phyloP scores from a whole-genome alignment of 2,797 vertebrate species.

The Phalloptychus januarius region DNA sequence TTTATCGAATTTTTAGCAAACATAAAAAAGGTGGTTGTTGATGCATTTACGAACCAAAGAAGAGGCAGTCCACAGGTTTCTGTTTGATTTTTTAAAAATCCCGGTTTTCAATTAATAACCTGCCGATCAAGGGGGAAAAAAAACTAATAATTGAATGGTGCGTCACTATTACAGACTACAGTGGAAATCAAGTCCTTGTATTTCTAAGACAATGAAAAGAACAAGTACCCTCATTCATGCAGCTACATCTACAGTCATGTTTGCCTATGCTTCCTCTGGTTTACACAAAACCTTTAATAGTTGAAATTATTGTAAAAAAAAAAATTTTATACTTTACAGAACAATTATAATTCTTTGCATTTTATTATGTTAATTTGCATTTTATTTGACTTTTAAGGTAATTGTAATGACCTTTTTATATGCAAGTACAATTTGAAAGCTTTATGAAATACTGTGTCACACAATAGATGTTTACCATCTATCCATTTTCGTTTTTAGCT shows the following conservation, averaged over 20 bases:
- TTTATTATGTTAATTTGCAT: background rate
- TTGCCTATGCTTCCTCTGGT: slow-evolving; percentile 4
- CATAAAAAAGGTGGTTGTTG: background rate
- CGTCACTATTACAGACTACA: slow-evolving; percentile 2
- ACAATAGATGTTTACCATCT: background rate
- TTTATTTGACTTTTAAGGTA: background rate
- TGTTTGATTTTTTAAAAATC: background rate
- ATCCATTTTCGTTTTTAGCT: slow-evolving; percentile 14
- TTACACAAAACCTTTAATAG: slow-evolving; percentile 3
- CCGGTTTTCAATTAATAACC: background rate
- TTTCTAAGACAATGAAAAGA: background rate
- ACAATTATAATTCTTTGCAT: background rate
- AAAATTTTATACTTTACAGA: background rate
- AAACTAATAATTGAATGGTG: background rate
- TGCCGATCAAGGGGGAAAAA: background rate
- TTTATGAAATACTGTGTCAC: background rate
- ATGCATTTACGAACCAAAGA: background rate
- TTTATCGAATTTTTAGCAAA: background rate
- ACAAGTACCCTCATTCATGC: background rate
- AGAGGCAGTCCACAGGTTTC: background rate
- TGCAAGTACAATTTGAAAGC: background rate
- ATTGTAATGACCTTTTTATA: background rate
- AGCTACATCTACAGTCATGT: background rate
- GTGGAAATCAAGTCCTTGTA: background rate
- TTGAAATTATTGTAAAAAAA: background rate